Evolutionary conservation across 1,140 invertebrate genomes (phyloP).

Genomic region (Diuraphis noxia): DNA sequence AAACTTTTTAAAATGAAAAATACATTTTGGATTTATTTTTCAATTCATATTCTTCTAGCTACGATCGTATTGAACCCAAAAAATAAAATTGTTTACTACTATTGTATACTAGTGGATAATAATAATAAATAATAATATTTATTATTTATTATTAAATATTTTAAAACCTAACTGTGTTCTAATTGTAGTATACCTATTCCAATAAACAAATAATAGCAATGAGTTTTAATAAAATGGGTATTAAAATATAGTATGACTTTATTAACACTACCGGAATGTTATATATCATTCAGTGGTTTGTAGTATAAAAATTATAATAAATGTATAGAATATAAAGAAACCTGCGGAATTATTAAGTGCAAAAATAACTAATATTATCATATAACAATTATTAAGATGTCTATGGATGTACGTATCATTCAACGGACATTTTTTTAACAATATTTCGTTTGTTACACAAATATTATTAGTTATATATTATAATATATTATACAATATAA

Average conservation of each 20-base stretch:
- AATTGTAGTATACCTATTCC: too few species aligned
- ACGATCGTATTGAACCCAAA: background rate
- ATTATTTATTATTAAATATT: background rate
- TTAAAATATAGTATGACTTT: too few species aligned
- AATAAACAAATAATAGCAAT: too few species aligned
- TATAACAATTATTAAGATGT: background rate
- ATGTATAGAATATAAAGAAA: background rate
- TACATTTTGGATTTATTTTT: background rate
- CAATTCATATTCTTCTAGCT: background rate
- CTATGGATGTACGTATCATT: background rate
- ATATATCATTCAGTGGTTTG: background rate
- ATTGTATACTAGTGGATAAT: background rate
- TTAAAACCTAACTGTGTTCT: too few species aligned
- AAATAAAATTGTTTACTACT: background rate
- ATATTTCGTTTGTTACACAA: background rate
- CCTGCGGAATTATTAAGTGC: background rate
- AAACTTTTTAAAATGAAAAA: background rate
- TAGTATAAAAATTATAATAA: background rate
- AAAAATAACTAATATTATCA: background rate
- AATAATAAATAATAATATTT: background rate
- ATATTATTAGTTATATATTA: too few species aligned
- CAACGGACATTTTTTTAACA: background rate
- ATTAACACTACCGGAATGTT: background rate
- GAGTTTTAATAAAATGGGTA: too few species aligned
- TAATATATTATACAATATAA: too few species aligned